Evolutionary conservation across 2,113 vertebrate genomes (phyloP).

Genomic region (Neofelis nebulosa): DNA sequence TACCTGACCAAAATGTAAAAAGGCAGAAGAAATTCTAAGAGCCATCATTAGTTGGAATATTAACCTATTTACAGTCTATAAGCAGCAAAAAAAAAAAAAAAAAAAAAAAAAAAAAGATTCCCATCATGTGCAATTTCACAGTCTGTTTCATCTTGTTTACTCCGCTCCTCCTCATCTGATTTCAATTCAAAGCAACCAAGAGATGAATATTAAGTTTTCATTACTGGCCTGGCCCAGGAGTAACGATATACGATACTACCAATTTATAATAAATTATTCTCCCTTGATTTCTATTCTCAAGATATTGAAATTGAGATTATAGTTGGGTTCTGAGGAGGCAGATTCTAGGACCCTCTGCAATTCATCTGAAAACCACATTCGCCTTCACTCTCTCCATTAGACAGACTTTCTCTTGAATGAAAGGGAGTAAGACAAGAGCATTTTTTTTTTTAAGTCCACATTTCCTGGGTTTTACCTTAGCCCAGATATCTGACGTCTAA

Average conservation of each 20-base stretch:
- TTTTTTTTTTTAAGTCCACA: not conserved
- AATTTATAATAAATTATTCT: constrained; percentile 21
- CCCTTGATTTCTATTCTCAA: not conserved
- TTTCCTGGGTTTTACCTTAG: not conserved
- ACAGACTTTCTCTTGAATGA: not conserved
- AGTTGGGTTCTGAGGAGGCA: not conserved
- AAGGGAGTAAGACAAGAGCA: not conserved
- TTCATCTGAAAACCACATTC: not conserved
- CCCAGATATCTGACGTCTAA: not conserved
- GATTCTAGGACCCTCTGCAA: not conserved
- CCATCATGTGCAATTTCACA: constrained; percentile 85
- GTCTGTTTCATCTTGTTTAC: constrained; percentile 85
- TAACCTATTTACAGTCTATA: constrained; percentile 67
- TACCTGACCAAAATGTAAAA: constrained; percentile 34
- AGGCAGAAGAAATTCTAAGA: not conserved
- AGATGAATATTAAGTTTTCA: constrained; percentile 89
- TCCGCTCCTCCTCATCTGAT: constrained; percentile 80
- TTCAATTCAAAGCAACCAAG: constrained; percentile 85
- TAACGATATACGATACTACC: not conserved
- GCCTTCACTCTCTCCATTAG: not conserved
- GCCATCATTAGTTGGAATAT: constrained; percentile 51
- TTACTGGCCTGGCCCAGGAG: not conserved
- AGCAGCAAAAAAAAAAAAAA: constrained; percentile 80
- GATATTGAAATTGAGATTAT: constrained; percentile 38
- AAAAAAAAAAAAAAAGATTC: constrained; percentile 70